These are phyloP conservation scores for Hirtodrosophila histrioides DNA, from an alignment of 2,888 invertebrate species.

Conservation along the genomic window DNA sequence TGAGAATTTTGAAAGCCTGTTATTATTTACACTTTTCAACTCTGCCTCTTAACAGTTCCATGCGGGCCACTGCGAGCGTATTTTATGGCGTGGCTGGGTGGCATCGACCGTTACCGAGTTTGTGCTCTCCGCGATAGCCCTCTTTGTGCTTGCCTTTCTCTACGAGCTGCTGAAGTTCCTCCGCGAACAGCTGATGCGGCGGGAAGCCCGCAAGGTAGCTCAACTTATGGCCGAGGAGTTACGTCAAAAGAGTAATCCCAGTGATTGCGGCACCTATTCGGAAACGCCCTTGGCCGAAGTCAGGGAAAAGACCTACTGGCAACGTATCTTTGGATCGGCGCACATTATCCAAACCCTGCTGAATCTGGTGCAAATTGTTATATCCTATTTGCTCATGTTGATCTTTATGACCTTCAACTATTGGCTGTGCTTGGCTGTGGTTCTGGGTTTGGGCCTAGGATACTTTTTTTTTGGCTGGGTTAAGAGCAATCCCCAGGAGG, in stretches of 20 bases:
- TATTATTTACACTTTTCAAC: not conserved
- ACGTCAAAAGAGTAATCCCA: constrained; percentile 51
- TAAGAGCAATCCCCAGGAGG: constrained; percentile 73
- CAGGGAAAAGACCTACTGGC: constrained; percentile 54
- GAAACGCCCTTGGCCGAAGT: constrained; percentile 66
- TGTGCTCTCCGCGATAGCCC: constrained; percentile 93
- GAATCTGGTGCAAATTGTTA: constrained; percentile 79
- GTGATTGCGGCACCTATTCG: constrained; percentile 55
- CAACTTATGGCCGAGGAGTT: constrained; percentile 63
- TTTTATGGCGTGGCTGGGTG: constrained; percentile 92
- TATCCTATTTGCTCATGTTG: constrained; percentile 83
- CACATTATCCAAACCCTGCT: constrained; percentile 81
- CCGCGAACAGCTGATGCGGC: constrained; percentile 84
- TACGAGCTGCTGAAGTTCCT: constrained; percentile 98
- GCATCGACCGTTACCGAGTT: constrained; percentile 90
- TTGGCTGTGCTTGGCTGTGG: constrained; percentile 82
- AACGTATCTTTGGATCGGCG: constrained; percentile 67
- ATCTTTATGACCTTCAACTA: constrained; percentile 84
- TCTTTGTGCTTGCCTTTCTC: constrained; percentile 94
- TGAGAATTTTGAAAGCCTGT: not conserved
- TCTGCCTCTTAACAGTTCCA: constrained; percentile 88
- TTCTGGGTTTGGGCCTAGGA: constrained; percentile 81
- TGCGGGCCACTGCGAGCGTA: constrained; percentile 89
- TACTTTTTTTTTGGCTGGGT: constrained; percentile 84
- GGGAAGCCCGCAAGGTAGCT: constrained; percentile 61